Percentiles rank a stretch among this genome's conserved stretches.
Evolutionary conservation across 2,797 vertebrate species (phyloP).

Genomic region (Spondyliosoma cantharus): DNA sequence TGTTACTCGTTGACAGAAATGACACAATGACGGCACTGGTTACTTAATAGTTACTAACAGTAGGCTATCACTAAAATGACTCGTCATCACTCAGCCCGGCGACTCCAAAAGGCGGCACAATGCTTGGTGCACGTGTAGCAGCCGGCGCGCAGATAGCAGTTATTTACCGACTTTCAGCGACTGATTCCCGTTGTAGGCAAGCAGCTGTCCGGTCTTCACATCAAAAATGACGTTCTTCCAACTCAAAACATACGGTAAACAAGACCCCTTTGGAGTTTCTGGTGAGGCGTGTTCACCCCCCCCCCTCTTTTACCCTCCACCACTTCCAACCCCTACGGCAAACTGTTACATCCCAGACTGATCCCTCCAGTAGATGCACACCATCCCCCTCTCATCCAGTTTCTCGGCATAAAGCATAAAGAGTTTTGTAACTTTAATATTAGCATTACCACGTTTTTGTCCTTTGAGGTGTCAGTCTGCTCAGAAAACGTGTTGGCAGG

Average conservation of each 20-base stretch:
- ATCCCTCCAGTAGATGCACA: constrained; percentile 8
- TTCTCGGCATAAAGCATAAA: background rate
- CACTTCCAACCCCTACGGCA: background rate
- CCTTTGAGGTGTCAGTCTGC: background rate
- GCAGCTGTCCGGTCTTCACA: background rate
- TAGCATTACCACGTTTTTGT: background rate
- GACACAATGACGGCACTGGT: background rate
- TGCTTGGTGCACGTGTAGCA: background rate
- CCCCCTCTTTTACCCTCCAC: background rate
- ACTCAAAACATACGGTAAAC: background rate
- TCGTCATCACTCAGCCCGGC: background rate
- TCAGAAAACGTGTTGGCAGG: background rate
- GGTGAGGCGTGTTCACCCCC: background rate
- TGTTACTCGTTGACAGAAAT: constrained; percentile 11
- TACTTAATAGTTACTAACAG: background rate
- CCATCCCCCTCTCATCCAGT: background rate
- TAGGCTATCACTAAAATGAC: background rate
- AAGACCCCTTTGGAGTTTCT: background rate
- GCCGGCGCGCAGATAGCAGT: background rate
- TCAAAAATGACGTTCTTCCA: background rate
- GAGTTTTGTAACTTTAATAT: background rate
- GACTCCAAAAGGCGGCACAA: background rate
- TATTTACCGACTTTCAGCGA: background rate
- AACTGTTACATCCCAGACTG: background rate
- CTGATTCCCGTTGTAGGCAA: background rate